These are phyloP conservation scores for Nanger granti DNA, from an alignment of 2,113 vertebrate species.

Conservation along the genomic window DNA sequence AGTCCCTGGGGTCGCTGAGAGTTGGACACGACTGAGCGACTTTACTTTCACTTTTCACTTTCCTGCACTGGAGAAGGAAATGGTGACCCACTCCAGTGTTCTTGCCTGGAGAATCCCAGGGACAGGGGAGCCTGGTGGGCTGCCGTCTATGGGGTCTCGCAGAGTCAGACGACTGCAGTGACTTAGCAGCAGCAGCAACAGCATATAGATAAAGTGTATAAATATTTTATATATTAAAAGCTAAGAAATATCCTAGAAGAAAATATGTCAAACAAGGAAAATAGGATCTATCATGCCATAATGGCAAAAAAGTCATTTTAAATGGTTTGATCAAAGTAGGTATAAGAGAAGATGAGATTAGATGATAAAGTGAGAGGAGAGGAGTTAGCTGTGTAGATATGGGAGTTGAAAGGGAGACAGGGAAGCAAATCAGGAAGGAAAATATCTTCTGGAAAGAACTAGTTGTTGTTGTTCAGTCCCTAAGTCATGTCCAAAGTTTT, in stretches of 20 bases:
- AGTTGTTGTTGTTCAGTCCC: not conserved
- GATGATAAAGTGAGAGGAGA: not conserved
- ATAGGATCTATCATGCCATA: not conserved
- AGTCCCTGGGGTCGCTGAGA: too few species aligned
- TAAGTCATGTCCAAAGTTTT: not conserved
- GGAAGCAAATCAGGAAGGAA: not conserved
- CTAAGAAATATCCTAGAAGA: not conserved
- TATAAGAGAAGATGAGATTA: not conserved
- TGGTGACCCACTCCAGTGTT: too few species aligned
- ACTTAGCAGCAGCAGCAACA: not conserved
- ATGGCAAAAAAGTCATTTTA: not conserved
- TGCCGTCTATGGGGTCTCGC: too few species aligned
- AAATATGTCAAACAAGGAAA: not conserved
- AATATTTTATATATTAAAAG: not conserved
- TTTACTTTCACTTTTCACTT: too few species aligned
- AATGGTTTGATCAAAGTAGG: not conserved
- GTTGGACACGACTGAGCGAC: too few species aligned
- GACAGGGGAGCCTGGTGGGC: too few species aligned
- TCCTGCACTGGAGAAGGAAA: too few species aligned
- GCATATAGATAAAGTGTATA: not conserved
- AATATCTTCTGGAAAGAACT: not conserved
- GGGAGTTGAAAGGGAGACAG: accelerated
- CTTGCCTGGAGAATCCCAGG: too few species aligned
- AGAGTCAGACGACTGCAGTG: too few species aligned
- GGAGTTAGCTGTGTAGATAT: not conserved